phyloP scores from a whole-genome alignment of 2,888 invertebrate species.

The Onthophagus sagittarius region DNA sequence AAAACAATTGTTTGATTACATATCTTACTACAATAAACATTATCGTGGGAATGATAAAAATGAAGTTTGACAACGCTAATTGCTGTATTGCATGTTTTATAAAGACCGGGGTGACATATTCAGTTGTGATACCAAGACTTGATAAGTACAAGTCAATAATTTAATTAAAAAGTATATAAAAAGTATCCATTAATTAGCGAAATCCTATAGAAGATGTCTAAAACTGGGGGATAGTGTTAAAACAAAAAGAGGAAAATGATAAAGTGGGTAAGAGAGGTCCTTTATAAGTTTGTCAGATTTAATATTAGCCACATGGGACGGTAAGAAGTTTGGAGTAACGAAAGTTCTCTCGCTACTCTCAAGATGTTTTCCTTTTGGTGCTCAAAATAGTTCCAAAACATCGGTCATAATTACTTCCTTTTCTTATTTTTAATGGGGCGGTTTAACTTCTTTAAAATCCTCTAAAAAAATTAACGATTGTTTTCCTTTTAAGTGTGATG shows the following conservation, averaged over 20 bases:
- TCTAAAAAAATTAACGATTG: background rate
- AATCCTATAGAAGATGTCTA: background rate
- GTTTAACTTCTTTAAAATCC: background rate
- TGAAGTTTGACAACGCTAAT: background rate
- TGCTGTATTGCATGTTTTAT: background rate
- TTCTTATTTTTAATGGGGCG: background rate
- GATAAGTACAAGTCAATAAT: background rate
- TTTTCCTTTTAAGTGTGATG: background rate
- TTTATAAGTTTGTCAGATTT: constrained; percentile 22
- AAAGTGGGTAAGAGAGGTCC: constrained; percentile 7
- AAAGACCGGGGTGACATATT: background rate
- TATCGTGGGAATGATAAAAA: background rate
- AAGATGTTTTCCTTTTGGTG: background rate
- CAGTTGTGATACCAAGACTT: background rate
- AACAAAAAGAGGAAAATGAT: background rate
- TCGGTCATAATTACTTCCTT: background rate
- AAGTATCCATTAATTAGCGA: background rate
- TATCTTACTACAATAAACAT: too few species aligned
- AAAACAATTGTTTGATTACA: too few species aligned
- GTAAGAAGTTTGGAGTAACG: constrained; percentile 14
- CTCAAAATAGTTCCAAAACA: background rate
- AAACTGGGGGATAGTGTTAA: background rate
- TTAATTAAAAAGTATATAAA: background rate
- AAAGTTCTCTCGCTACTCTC: constrained; percentile 11
- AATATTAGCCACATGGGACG: constrained; percentile 19